Conservation (phyloP, 2,797 vertebrate genomes). For the Macroramphosus scolopax region DNA sequence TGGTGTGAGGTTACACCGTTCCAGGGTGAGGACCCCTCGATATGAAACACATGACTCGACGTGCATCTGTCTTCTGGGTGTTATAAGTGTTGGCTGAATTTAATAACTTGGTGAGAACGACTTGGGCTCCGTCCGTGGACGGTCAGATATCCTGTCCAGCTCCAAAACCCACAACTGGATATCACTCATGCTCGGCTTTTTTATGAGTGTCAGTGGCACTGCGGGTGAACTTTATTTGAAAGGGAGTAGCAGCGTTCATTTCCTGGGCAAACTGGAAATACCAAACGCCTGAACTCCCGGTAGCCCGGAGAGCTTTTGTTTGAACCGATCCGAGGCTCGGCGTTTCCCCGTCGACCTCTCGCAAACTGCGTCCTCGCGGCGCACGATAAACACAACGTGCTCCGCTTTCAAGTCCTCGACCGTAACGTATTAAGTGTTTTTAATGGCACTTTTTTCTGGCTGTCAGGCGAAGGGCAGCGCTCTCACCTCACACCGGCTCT, state of each 20-base stretch:
- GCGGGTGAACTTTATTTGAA: conserved; percentile 52
- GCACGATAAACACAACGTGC: conserved; percentile 31
- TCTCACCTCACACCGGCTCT: conserved; percentile 49
- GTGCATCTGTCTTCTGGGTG: conserved; percentile 28
- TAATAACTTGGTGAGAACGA: conserved; percentile 42
- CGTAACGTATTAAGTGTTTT: conserved; percentile 52
- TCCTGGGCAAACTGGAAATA: conserved; percentile 45
- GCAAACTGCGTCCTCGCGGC: conserved; percentile 25
- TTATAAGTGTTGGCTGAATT: conserved; percentile 39
- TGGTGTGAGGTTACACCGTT: conserved; percentile 52
- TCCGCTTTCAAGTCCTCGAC: conserved; percentile 36
- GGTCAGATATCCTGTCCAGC: conserved; percentile 21
- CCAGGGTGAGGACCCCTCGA: conserved; percentile 37
- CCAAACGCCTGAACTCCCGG: conserved; percentile 56
- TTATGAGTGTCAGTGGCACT: conserved; percentile 45
- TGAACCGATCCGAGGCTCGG: conserved; percentile 18
- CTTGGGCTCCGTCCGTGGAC: conserved; percentile 16
- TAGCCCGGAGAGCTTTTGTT: conserved; percentile 39
- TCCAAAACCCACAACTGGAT: conserved; percentile 21
- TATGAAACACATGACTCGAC: conserved; percentile 47
- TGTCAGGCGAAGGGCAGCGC: conserved; percentile 34
- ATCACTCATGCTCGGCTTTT: conserved; percentile 37
- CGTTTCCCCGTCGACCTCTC: conserved; percentile 34
- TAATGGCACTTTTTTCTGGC: conserved; percentile 45
- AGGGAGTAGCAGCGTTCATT: conserved; percentile 31